These are phyloP conservation scores for Calliphora vomitoria DNA, from an alignment of 2,888 invertebrate species.

Conservation along the genomic window DNA sequence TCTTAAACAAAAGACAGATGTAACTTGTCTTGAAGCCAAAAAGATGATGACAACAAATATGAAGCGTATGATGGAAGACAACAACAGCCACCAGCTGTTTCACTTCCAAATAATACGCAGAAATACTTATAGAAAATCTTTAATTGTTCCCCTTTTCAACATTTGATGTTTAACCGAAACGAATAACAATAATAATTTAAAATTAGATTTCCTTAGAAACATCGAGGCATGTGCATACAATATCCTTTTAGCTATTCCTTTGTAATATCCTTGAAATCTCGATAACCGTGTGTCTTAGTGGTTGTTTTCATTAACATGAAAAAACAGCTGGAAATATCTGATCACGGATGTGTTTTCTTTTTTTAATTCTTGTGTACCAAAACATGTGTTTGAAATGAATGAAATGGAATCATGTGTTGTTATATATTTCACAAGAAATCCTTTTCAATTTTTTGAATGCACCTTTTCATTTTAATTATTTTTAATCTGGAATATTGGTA, in stretches of 20 bases:
- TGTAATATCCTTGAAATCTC: conserved; percentile 46
- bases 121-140: conserved; percentile 55
- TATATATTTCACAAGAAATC: not conserved
- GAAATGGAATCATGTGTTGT: not conserved
- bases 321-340: conserved; percentile 57
- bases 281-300: not conserved
- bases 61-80: conserved; percentile 2
- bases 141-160: conserved; percentile 53
- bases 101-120: not conserved
- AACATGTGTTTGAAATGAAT: conserved; percentile 36
- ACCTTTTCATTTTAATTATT: not conserved
- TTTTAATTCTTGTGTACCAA: not conserved
- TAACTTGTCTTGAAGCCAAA: conserved; percentile 44
- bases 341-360: not conserved
- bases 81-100: conserved; percentile 44
- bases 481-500: conserved; percentile 5
- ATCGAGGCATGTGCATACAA: conserved; percentile 37
- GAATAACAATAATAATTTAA: conserved; percentile 34
- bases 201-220: conserved; percentile 69
- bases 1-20: conserved; percentile 60
- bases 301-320: conserved; percentile 12
- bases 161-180: conserved; percentile 63
- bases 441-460: not conserved
- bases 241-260: conserved; percentile 44
- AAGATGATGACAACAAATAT: conserved; percentile 36